Evolutionary conservation across 2,797 vertebrate genomes (phyloP), one percentile per base, ranked within the genome.

Genomic region (Anguilla pacifica): DNA sequence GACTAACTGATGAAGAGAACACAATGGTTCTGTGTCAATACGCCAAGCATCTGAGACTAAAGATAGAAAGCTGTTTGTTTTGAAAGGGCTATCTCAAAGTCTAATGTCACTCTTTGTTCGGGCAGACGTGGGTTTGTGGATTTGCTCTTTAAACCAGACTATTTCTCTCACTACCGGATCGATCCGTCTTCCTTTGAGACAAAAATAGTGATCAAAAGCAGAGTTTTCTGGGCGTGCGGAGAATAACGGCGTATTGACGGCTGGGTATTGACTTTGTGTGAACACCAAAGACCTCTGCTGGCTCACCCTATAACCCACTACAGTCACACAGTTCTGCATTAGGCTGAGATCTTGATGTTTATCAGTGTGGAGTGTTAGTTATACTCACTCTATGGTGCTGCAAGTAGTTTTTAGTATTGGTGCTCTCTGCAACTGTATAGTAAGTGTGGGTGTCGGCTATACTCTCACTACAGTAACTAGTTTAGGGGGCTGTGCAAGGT

Each of bases 121-220:
- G 25, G 28, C 43, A 64, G 59, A 43, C 15, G 43, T 43, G 3
- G 49, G n/a, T 51, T 6, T 74, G 72, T 85, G 11, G 15, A 31
- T 85, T 72, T 39, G 25, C 53, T 77, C 70, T 85, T 88, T 64
- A 59, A 85, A 59, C 15, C 55, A 1, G 55, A 15, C 83, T 77
- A 28, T 81, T 64, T 53, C 72, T 81, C 77, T 72, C 59, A 55
- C 74, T 83, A 19, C 15, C 19, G 19, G 85, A 70, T 88, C 39
- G 72, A 81, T 88, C 77, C 81, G 70, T 17, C 83, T 25, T 88
- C 55, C 72, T 85, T 51, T 81, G 84, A 79, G 84, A 53, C 83
- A 59, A 85, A 81, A 86, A 88, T 49, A 85, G 46, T 35, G 74
- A 82, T 81, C 59, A 70, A 83, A 88, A 74, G 72, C 53, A 64